These are phyloP conservation scores for Diorhabda elongata DNA, from an alignment of 1,140 invertebrate genomes.

Conservation along the genomic window DNA sequence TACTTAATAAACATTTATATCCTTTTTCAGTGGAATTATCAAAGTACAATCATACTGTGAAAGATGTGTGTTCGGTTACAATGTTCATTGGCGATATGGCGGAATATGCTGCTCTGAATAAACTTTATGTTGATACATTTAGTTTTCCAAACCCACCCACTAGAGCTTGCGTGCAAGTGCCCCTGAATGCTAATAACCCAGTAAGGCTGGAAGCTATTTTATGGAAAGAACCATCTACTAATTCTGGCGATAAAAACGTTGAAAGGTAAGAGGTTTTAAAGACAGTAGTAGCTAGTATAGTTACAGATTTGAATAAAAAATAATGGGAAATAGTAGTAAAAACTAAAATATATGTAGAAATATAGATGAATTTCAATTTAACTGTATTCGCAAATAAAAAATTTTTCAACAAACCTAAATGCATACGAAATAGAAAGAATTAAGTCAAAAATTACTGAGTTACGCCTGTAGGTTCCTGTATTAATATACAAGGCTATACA, in stretches of 20 bases:
- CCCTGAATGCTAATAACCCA: conserved; percentile 65
- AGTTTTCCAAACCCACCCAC: conserved; percentile 80
- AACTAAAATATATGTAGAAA: not conserved
- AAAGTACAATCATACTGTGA: conserved; percentile 55
- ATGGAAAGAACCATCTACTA: conserved; percentile 48
- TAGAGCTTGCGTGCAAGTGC: conserved; percentile 81
- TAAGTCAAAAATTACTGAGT: no score
- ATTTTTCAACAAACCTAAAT: no score
- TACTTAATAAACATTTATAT: not conserved
- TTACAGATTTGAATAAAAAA: no score
- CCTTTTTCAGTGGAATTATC: conserved; percentile 28
- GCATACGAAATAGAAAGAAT: no score
- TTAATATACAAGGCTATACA: no score
- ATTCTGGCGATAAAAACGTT: conserved; percentile 25
- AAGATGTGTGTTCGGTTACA: conserved; percentile 72
- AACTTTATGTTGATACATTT: conserved; percentile 70
- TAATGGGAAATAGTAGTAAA: not conserved
- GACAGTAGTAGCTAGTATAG: no score
- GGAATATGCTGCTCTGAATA: conserved; percentile 72
- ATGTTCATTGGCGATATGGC: conserved; percentile 80
- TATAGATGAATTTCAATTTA: no score
- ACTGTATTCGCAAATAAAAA: no score
- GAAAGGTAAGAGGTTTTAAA: conserved; percentile 39
- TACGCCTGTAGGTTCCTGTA: no score
- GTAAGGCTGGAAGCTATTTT: conserved; percentile 75